Evolutionary conservation across 2,888 invertebrate species (phyloP), one percentile per base, ranked within the genome.

Genomic region (Allophyes oxyacanthae): DNA sequence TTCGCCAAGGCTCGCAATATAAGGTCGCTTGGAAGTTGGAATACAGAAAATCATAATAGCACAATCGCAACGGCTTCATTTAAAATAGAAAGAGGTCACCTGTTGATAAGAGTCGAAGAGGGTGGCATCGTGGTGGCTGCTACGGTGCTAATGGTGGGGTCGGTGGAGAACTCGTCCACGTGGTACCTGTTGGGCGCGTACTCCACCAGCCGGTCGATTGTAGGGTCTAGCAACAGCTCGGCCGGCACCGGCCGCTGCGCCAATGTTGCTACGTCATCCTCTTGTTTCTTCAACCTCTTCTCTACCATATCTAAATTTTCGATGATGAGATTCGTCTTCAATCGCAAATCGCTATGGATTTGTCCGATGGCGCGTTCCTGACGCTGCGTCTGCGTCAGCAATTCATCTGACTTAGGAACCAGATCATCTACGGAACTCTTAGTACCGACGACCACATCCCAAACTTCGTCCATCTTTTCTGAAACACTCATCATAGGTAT

Each of bases 391-490:
- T 98, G 98, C 0, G 97, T 97, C 10, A 98, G 90, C 5, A 98
- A 90, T 76, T 97, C 97, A 82, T 98, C 97, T 0, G 98, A 98
- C 88, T 98, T 98, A 0, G 98, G 98, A 34, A 98, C 95, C 48
- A 98, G 92, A 84, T 97, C 96, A 84, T 98, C 98, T 0, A 98
- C 97, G 0, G 97, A 97, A 78, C 97, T 97, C 83, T 98, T 98
- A 2, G 98, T 98, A 10, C 98, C 98, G 0, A 98, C 97, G 9
- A 98, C 97, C 4, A 98, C 97, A 83, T 97, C 97, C 98, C 98
- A 98, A 3, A 98, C 97, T 88, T 98, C 97, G 77, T 98, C 98
- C 97, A 98, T 98, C 88, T 98, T 98, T 83, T 97, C 97, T 0
- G 97, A 97, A 0, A 98, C 97, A 51, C 96, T 96, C 81, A 97